These are phyloP conservation scores for Drosophila subquinaria DNA, from an alignment of 2,888 invertebrate genomes.

Conservation along the genomic window DNA sequence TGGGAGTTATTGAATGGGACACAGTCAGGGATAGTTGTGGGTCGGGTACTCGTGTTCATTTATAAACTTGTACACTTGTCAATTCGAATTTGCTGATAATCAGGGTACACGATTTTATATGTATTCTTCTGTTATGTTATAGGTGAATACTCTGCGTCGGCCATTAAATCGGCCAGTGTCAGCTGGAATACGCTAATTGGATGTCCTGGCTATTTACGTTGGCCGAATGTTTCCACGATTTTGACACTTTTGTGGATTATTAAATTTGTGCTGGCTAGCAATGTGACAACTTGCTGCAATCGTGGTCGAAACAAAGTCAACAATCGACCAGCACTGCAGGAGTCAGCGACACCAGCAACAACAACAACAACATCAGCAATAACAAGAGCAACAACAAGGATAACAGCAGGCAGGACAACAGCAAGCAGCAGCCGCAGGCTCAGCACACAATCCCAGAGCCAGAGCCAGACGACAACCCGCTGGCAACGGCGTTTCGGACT, in stretches of 20 bases:
- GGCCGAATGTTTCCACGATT: slow-evolving; percentile 66
- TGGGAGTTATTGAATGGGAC: background rate
- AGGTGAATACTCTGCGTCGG: slow-evolving; percentile 86
- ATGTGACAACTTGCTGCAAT: slow-evolving; percentile 60
- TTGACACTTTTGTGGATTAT: slow-evolving; percentile 79
- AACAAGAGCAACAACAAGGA: slow-evolving; percentile 21
- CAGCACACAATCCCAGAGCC: slow-evolving; percentile 24
- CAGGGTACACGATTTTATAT: slow-evolving; percentile 1
- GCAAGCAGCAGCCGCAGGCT: slow-evolving; percentile 41
- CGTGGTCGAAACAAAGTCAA: slow-evolving; percentile 58
- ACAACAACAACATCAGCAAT: slow-evolving; percentile 7
- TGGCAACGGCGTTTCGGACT: slow-evolving; percentile 35
- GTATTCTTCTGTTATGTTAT: slow-evolving; percentile 14
- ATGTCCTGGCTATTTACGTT: slow-evolving; percentile 65
- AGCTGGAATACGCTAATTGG: slow-evolving; percentile 78
- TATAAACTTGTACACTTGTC: slow-evolving; percentile 16
- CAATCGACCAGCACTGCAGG: slow-evolving; percentile 42
- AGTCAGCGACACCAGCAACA: slow-evolving; percentile 21
- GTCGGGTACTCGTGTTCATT: background rate
- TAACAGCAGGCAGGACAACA: slow-evolving; percentile 7
- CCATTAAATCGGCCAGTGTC: slow-evolving; percentile 83
- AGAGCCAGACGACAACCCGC: slow-evolving; percentile 44
- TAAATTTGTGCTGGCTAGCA: slow-evolving; percentile 68
- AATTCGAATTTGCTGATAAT: slow-evolving; percentile 26
- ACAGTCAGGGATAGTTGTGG: background rate